Conservation (phyloP, 2,888 invertebrate genomes). For the Archips crataeganus region DNA sequence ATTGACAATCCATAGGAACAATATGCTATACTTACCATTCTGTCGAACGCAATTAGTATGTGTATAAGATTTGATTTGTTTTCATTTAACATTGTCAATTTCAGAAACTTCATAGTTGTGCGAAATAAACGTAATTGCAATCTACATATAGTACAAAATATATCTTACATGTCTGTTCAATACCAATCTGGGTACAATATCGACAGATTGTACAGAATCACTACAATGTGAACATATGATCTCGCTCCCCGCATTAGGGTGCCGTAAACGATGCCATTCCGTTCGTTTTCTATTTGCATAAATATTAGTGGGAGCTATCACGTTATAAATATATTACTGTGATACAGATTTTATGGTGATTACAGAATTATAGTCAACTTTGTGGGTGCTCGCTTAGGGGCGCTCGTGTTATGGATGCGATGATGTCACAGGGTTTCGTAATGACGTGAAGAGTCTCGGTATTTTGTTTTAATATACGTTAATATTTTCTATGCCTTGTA, state of each 20-base stretch:
- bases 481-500: too few species aligned
- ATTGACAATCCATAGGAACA: too few species aligned
- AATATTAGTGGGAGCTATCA: slow-evolving; percentile 82
- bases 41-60: too few species aligned
- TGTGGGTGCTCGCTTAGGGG: slow-evolving; percentile 58
- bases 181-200: background rate
- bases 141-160: too few species aligned
- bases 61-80: too few species aligned
- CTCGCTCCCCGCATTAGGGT: slow-evolving; percentile 70
- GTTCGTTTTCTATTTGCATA: slow-evolving; percentile 85
- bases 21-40: too few species aligned
- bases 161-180: too few species aligned
- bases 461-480: background rate
- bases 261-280: slow-evolving; percentile 78
- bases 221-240: slow-evolving; percentile 65
- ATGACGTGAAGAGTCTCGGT: background rate
- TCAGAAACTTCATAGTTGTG: too few species aligned
- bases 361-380: slow-evolving; percentile 75
- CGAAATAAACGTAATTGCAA: too few species aligned
- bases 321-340: slow-evolving; percentile 84
- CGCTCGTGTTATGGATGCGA: slow-evolving; percentile 50
- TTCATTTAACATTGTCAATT: too few species aligned
- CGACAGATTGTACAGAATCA: slow-evolving; percentile 23
- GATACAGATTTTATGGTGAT: slow-evolving; percentile 85
- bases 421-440: background rate